Evolutionary conservation across 2,888 invertebrate genomes (phyloP), one percentile per base, ranked within the genome.

Genomic region (Polietes domitor): DNA sequence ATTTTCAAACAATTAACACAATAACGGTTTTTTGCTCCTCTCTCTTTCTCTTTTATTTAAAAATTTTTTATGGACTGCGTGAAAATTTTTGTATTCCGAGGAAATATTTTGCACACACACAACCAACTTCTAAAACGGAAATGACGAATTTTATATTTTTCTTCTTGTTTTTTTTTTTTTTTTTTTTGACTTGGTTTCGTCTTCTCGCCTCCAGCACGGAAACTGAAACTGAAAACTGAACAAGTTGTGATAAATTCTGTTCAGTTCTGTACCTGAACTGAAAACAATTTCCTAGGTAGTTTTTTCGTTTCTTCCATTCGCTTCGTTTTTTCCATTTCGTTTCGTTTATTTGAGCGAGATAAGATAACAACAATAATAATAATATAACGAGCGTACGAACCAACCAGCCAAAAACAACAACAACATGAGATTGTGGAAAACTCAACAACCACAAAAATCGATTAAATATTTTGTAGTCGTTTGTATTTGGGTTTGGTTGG

Each of bases 301-400:
- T 10, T 26, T 58, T 58, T 58, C 58, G 19, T 53, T 26, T 21
- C 10, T 55, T 55, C 21, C 58, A 58, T 26, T 26, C 28, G 61
- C 61, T 28, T 61, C 28, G 28, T 61, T 61, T 61, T 61, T 55
- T 32, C 61, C 61, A 28, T 61, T 61, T 55, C 53, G n/a, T 61
- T 63, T 65, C 28, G 61, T 81, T 32, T 68, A 68, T 77, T 84
- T 84, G 70, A 78, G 72, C 78, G 84, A n/a, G n/a, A 84, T 84
- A 84, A 84, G 84, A 84, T 84, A 84, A 81, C 78, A 79, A 78
- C 68, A 68, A 68, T 68, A 37, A 37, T 65, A 58, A 61, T 61
- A 58, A 26, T 43, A 41, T 43, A 65, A 65, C 63, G 21, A 72
- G 72, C 37, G 37, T 28, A n/a, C 28, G 24, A 47, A 28, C 37